phyloP scores from a whole-genome alignment of 1,140 invertebrate species.

The Trissolcus basalis region DNA sequence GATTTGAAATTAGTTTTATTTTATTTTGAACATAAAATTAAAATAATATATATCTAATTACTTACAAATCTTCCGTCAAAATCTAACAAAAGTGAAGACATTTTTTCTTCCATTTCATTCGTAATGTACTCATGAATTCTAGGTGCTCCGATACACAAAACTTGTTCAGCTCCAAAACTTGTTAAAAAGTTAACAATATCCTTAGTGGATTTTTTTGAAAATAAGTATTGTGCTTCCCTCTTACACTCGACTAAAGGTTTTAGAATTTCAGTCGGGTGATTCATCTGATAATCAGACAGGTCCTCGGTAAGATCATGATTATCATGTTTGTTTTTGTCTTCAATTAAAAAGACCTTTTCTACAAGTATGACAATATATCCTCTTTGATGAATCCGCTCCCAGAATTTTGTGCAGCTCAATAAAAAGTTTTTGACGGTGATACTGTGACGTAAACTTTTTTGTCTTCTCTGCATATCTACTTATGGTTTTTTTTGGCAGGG shows the following conservation, averaged over 20 bases:
- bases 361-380: slow-evolving; percentile 82
- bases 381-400: slow-evolving; percentile 35
- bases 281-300: slow-evolving; percentile 75
- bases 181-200: slow-evolving; percentile 78
- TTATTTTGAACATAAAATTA: neutral
- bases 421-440: slow-evolving; percentile 77
- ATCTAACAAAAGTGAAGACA: slow-evolving; percentile 84
- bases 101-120: slow-evolving; percentile 67
- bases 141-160: slow-evolving; percentile 88
- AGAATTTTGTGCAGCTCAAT: slow-evolving; percentile 73
- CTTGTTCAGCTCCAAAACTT: slow-evolving; percentile 77
- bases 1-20: neutral
- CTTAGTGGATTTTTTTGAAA: slow-evolving; percentile 78
- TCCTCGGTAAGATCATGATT: slow-evolving; percentile 73
- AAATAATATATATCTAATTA: slow-evolving; percentile 32
- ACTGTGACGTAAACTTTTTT: slow-evolving; percentile 73
- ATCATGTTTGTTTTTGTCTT: slow-evolving; percentile 73
- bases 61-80: slow-evolving; percentile 84
- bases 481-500: slow-evolving; percentile 71
- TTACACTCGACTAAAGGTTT: slow-evolving; percentile 80
- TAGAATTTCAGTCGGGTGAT: slow-evolving; percentile 79
- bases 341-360: slow-evolving; percentile 76
- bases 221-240: slow-evolving; percentile 87
- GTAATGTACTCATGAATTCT: slow-evolving; percentile 83
- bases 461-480: slow-evolving; percentile 74